Percentiles rank a stretch among this genome's conserved stretches.
Conservation (phyloP, 2,113 vertebrate species). For the Melanotaenia duboulayi region DNA sequence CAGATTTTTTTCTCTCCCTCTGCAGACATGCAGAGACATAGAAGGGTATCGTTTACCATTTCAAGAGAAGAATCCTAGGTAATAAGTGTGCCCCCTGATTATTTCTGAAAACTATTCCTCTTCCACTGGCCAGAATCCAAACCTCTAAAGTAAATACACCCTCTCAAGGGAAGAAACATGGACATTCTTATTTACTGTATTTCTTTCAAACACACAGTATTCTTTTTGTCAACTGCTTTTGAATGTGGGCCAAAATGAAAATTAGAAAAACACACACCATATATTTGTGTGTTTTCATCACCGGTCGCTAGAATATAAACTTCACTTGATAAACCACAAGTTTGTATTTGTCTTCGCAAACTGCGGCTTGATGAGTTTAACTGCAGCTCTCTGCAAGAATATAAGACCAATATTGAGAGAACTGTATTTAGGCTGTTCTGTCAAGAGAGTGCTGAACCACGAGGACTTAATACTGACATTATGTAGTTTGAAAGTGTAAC, state of each 20-base stretch:
- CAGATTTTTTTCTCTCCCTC: conserved; percentile 1
- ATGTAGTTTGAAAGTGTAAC: conserved; percentile 16
- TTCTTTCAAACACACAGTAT: conserved; percentile 82
- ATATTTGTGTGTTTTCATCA: conserved; percentile 74
- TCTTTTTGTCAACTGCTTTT: conserved; percentile 77
- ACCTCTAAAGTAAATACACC: conserved; percentile 81
- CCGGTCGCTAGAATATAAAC: conserved; percentile 68
- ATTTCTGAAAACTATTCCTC: conserved; percentile 83
- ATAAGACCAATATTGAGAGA: conserved; percentile 76
- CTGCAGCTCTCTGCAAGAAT: conserved; percentile 63
- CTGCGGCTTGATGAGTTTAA: conserved; percentile 62
- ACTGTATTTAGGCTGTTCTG: conserved; percentile 66
- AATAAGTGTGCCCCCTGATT: conserved; percentile 83
- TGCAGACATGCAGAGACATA: conserved; percentile 23
- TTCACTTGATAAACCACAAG: conserved; percentile 69
- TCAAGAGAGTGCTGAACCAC: conserved; percentile 50
- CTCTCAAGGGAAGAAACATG: conserved; percentile 72
- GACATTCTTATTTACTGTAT: conserved; percentile 83
- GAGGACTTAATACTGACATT: conserved; percentile 40
- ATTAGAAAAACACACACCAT: conserved; percentile 74
- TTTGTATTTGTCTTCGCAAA: conserved; percentile 75
- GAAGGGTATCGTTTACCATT: conserved; percentile 62
- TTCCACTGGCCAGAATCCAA: conserved; percentile 79
- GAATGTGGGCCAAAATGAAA: conserved; percentile 74
- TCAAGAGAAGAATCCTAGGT: conserved; percentile 72